These are phyloP conservation scores for Melangyna quadrimaculata DNA, from an alignment of 2,888 invertebrate genomes.

Conservation along the genomic window DNA sequence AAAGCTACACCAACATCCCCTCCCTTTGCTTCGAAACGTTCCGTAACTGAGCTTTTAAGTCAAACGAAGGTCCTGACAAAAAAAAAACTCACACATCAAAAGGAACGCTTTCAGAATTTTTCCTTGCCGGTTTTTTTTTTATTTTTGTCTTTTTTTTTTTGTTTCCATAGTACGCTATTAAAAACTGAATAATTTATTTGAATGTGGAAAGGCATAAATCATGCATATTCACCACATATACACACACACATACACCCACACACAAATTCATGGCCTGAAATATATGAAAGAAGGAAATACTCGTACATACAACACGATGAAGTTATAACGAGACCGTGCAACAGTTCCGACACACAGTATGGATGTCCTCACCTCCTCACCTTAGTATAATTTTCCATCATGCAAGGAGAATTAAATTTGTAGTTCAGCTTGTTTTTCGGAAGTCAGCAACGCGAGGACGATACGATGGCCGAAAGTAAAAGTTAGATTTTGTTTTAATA, in stretches of 20 bases:
- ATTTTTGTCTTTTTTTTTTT: neutral
- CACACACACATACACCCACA: neutral
- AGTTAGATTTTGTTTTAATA: neutral
- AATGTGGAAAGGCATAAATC: slow-evolving; percentile 53
- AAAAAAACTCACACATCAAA: slow-evolving; percentile 1
- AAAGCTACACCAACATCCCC: slow-evolving; percentile 13
- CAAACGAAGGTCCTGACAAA: slow-evolving; percentile 21
- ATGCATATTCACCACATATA: slow-evolving; percentile 41
- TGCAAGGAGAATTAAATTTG: neutral
- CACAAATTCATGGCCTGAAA: neutral
- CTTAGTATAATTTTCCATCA: neutral
- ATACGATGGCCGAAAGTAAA: neutral
- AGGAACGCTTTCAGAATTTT: slow-evolving; percentile 4
- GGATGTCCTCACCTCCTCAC: neutral
- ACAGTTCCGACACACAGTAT: neutral
- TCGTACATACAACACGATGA: neutral
- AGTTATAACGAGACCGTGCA: neutral
- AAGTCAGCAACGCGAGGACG: neutral
- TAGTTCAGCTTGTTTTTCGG: neutral
- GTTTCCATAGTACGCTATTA: slow-evolving; percentile 40
- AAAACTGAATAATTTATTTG: slow-evolving; percentile 64
- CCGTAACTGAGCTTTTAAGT: neutral
- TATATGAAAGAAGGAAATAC: neutral
- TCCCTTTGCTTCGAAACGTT: neutral
- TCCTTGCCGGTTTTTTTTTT: neutral